Percentiles rank a stretch among this genome's conserved stretches.
Conservation (phyloP, 2,888 invertebrate species). For the Xanthia icteritia region DNA sequence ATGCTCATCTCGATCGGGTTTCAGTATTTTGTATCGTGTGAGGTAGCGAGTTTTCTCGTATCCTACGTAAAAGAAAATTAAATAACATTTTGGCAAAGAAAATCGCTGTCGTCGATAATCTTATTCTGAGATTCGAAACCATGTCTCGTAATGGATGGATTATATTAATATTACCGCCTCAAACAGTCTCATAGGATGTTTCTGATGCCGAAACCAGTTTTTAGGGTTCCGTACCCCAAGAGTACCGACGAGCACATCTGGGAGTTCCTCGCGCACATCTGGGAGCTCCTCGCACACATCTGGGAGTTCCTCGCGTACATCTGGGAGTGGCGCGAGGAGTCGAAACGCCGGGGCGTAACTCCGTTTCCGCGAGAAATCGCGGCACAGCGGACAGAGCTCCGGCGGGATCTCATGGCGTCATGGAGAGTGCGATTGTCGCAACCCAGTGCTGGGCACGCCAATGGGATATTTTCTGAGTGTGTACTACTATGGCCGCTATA, state of each 20-base stretch:
- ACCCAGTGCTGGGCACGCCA: no score
- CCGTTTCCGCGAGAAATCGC: no score
- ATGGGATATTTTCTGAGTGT: not conserved
- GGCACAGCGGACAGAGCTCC: no score
- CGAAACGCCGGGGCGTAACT: no score
- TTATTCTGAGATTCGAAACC: conserved; percentile 13
- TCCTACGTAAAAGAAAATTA: conserved; percentile 42
- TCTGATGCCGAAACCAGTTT: not conserved
- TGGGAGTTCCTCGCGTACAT: no score
- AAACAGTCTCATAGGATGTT: conserved; percentile 12
- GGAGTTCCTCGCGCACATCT: no score
- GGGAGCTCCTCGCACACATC: no score
- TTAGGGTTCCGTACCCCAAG: not conserved
- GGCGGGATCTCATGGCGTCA: no score
- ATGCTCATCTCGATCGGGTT: conserved; percentile 24
- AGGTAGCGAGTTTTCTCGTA: conserved; percentile 1
- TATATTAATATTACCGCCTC: conserved; percentile 29
- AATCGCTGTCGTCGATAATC: conserved; percentile 40
- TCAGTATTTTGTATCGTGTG: conserved; percentile 21
- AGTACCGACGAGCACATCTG: no score
- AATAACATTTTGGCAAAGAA: conserved; percentile 33
- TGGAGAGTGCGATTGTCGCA: no score
- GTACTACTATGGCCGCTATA: not conserved
- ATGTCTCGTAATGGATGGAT: conserved; percentile 32
- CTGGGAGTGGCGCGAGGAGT: no score